Evolutionary conservation across 2,113 vertebrate species (phyloP).

Genomic region (Genyomyrus donnyi): DNA sequence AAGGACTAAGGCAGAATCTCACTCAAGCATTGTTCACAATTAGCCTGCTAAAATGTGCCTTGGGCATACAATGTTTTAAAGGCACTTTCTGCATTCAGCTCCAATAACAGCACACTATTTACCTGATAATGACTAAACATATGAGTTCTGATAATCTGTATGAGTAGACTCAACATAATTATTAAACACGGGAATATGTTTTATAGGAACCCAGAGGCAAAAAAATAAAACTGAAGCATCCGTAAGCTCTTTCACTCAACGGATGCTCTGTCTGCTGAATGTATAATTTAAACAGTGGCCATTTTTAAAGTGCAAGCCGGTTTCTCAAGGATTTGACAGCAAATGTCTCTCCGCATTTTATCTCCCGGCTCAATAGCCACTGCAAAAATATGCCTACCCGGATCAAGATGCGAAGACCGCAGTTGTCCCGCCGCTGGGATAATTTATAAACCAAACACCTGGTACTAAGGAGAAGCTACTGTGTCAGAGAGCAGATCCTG

Average conservation of each 20-base stretch:
- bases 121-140: neutral
- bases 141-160: neutral
- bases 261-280: neutral
- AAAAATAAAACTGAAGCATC: neutral
- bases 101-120: neutral
- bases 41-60: constrained; percentile 4
- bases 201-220: neutral
- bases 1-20: neutral
- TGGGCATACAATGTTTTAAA: neutral
- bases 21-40: neutral
- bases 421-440: neutral
- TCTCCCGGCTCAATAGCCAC: neutral
- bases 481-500: neutral
- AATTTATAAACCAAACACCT: neutral
- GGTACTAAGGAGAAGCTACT: neutral
- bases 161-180: neutral
- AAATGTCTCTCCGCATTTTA: neutral
- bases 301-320: neutral
- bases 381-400: neutral
- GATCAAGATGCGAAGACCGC: neutral
- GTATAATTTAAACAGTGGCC: neutral
- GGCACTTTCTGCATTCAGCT: neutral
- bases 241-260: neutral
- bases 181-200: neutral
- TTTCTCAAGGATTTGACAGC: neutral